phyloP scores from a whole-genome alignment of 1,140 invertebrate species.

The Nasonia longicornis region DNA sequence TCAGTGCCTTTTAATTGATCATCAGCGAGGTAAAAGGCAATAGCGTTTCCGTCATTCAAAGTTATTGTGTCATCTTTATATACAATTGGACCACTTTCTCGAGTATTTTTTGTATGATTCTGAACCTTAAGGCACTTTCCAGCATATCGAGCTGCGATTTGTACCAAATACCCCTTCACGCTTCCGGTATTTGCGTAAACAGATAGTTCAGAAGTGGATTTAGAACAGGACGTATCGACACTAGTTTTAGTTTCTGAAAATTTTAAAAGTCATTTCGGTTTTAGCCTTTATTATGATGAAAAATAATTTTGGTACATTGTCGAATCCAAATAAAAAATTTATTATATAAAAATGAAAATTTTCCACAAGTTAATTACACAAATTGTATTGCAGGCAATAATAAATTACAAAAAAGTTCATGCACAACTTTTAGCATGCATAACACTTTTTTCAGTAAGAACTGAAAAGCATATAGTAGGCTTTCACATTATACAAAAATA shows the following conservation, averaged over 20 bases:
- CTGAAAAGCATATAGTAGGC: neutral
- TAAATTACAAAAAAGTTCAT: constrained; percentile 2
- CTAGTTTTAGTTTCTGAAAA: constrained; percentile 34
- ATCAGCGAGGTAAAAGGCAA: constrained; percentile 75
- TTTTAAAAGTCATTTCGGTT: constrained; percentile 11
- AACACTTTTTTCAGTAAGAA: neutral
- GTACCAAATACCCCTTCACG: constrained; percentile 68
- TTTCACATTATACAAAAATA: neutral
- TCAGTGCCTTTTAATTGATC: constrained; percentile 69
- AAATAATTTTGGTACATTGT: neutral
- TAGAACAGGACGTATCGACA: neutral
- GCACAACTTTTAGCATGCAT: neutral
- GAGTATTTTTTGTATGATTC: constrained; percentile 39
- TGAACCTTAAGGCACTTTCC: constrained; percentile 58
- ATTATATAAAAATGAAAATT: neutral
- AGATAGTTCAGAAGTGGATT: constrained; percentile 47
- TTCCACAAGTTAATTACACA: neutral
- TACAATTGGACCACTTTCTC: constrained; percentile 38
- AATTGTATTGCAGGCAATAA: neutral
- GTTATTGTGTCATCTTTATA: constrained; percentile 65
- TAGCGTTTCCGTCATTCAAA: constrained; percentile 76
- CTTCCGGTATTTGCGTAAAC: constrained; percentile 68
- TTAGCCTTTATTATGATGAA: neutral
- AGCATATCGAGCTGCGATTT: constrained; percentile 70
- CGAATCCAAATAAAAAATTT: neutral